Conservation (phyloP, 2,113 vertebrate species). For the Poicephalus meyeri region DNA sequence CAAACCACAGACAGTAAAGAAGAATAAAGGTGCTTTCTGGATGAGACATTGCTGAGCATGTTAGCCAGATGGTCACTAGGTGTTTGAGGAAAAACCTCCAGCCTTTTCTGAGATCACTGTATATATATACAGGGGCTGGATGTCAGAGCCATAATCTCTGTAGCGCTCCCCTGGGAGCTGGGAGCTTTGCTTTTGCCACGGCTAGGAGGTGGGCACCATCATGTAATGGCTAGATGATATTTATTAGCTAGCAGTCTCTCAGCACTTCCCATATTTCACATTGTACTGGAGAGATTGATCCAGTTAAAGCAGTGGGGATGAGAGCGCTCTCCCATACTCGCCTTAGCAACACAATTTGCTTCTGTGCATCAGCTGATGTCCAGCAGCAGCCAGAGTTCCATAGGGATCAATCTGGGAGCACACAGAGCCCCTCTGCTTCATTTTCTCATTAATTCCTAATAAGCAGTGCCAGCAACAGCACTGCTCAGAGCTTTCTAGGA, state of each 20-base stretch:
- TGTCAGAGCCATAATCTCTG: not conserved
- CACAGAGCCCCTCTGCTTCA: not conserved
- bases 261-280: not conserved
- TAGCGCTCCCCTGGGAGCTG: not conserved
- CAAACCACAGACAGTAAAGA: not conserved
- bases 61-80: not conserved
- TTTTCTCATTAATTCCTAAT: constrained; percentile 17
- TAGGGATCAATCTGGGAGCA: not conserved
- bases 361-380: not conserved
- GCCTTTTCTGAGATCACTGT: not conserved
- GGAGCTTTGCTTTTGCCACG: not conserved
- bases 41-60: not conserved
- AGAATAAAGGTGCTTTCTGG: not conserved
- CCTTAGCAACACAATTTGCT: not conserved
- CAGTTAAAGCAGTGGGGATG: not conserved
- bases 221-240: not conserved
- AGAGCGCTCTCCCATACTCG: not conserved
- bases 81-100: not conserved
- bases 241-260: not conserved
- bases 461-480: not conserved
- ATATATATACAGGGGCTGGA: not conserved
- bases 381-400: not conserved
- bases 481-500: not conserved
- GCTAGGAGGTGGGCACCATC: not conserved
- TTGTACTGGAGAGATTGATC: not conserved